These are phyloP conservation scores for Geodia barretti DNA, from an alignment of 37 sponge, comb jelly and placozoan genomes.

Conservation along the genomic window DNA sequence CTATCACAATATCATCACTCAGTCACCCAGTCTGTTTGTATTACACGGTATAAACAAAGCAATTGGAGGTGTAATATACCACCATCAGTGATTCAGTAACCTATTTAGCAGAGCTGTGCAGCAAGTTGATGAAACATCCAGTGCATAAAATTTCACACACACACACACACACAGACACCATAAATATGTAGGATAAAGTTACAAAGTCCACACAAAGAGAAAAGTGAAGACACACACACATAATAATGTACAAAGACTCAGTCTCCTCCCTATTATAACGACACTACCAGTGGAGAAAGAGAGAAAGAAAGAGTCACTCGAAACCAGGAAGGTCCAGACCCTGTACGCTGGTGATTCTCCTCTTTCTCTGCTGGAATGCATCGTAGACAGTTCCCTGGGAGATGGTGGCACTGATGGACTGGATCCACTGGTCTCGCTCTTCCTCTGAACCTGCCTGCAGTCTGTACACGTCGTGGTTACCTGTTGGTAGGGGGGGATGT, in stretches of 20 bases:
- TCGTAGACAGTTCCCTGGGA: constrained; percentile 45
- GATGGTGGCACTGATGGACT: constrained; percentile 37
- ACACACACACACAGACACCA: too few species aligned
- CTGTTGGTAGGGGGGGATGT: not conserved
- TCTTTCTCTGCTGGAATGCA: constrained; percentile 46
- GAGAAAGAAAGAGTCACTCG: constrained; percentile 23
- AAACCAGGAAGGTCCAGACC: constrained; percentile 62
- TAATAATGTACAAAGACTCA: not conserved
- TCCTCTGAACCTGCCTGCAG: constrained; percentile 42
- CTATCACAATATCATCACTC: too few species aligned
- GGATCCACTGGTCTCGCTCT: constrained; percentile 54
- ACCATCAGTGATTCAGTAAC: too few species aligned
- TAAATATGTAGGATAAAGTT: too few species aligned
- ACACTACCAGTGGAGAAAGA: not conserved
- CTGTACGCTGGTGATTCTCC: constrained; percentile 50
- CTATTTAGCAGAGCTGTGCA: too few species aligned
- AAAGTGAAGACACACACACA: not conserved
- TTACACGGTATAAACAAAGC: too few species aligned
- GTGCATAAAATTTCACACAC: too few species aligned
- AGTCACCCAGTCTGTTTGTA: too few species aligned
- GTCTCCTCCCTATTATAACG: not conserved
- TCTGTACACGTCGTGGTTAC: constrained; percentile 62
- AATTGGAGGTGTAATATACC: too few species aligned
- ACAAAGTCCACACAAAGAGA: not conserved
- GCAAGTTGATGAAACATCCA: too few species aligned